Evolutionary conservation across 2,888 invertebrate genomes (phyloP), one percentile per base, ranked within the genome.

Genomic region (Polyommatus iphigenia): DNA sequence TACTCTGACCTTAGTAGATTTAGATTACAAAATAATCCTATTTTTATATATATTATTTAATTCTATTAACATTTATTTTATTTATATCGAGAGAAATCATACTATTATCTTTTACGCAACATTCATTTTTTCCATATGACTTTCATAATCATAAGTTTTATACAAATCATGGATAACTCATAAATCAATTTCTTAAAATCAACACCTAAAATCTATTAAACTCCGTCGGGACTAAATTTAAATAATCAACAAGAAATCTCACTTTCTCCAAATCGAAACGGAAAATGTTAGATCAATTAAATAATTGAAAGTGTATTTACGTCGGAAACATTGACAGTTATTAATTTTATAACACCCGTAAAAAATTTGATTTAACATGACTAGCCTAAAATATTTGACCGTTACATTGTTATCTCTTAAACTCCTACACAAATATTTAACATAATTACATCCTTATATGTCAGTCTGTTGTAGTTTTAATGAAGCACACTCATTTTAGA

Each of bases 221-320:
- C 46, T 2, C 18, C 50, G n/a, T 29, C 29, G 29, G 5, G 18
- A 29, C 41, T 18, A 54, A 54, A 75, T 54, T 75, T 75, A 29
- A 75, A 54, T 75, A 75, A 75, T 75, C 75, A 75, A 75, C n/a
- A n/a, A n/a, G 41, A 72, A 72, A 75, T 50, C 29, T 18, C 29
- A 75, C 75, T 75, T 75, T 75, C 75, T 29, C 54, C 29, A 46
- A 73, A 50, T 46, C 7, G 54, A 29, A 75, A 75, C 54, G 18
- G 29, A 75, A 75, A 75, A 75, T 46, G 41, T 20, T 41, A 50
- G 46, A 75, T 50, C 75, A 18, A 54, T 75, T 73, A 24, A 75
- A 75, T 50, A 54, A 75, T 75, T 75, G 54, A 75, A 75, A 75
- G 75, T 75, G 50, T 75, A 75, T 24, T 50, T 67, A 67, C 15